These are phyloP conservation scores for Lepus townsendii DNA, from an alignment of 2,797 vertebrate genomes.

Conservation along the genomic window DNA sequence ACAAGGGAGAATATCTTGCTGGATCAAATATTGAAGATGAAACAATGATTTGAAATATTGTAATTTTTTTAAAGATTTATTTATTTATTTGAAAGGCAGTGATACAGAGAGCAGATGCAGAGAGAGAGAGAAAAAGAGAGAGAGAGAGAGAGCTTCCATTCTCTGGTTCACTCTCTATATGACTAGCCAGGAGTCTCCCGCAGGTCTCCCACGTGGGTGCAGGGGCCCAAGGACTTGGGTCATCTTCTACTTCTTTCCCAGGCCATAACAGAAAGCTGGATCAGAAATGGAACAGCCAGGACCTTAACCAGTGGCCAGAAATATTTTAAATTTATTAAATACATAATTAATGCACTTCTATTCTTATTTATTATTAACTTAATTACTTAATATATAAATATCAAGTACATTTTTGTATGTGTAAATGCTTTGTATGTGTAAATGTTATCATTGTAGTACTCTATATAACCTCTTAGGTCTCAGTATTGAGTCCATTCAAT, in stretches of 20 bases:
- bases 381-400: neutral
- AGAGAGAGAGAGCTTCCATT: too few relatives aligned
- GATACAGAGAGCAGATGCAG: too few relatives aligned
- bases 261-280: too few relatives aligned
- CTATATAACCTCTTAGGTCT: neutral
- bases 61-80: neutral
- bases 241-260: too few relatives aligned
- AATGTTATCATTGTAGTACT: neutral
- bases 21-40: neutral
- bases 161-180: too few relatives aligned
- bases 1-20: neutral
- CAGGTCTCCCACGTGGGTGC: too few relatives aligned
- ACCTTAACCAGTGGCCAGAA: too few relatives aligned
- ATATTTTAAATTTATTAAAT: neutral
- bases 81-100: too few relatives aligned
- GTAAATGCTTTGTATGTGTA: neutral
- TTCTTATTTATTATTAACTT: neutral
- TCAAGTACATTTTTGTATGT: neutral
- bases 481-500: neutral
- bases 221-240: too few relatives aligned
- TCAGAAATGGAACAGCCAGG: too few relatives aligned
- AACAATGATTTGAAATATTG: neutral
- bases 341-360: neutral
- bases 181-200: too few relatives aligned
- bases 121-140: too few relatives aligned